A percentile compares a stretch with the other conserved stretches of the same genome.
Evolutionary conservation across 2,797 vertebrate species (phyloP).

Genomic region (Adelosebastes latens): DNA sequence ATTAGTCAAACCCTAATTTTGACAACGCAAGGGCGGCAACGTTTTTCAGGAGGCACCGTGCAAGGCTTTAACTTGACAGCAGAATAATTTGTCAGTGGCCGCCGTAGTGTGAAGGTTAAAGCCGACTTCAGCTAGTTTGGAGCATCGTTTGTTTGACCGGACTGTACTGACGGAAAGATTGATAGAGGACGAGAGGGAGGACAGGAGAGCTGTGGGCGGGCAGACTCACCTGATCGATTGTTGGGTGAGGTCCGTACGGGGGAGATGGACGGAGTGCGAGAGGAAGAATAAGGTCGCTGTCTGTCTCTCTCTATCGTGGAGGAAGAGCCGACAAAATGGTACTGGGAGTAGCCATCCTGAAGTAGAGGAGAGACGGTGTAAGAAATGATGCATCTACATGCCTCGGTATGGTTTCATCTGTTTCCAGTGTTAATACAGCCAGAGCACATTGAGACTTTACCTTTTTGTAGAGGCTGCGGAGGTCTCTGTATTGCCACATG

Average conservation of each 20-base stretch:
- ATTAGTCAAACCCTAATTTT: constrained; percentile 22
- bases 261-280: constrained; percentile 98
- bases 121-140: constrained; percentile 13
- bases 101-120: constrained; percentile 58
- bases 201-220: neutral
- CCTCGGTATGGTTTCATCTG: neutral
- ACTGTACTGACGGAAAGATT: constrained; percentile 32
- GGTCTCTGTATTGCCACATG: constrained; percentile 99
- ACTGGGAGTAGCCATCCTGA: constrained; percentile 98
- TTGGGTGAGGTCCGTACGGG: constrained; percentile 97
- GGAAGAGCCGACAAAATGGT: constrained; percentile 98
- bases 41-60: constrained; percentile 1
- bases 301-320: constrained; percentile 98
- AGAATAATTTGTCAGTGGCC: constrained; percentile 30
- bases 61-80: constrained; percentile 38
- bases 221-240: constrained; percentile 95
- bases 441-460: constrained; percentile 74
- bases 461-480: constrained; percentile 99
- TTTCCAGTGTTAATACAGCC: neutral
- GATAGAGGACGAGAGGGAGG: constrained; percentile 30
- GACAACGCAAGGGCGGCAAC: constrained; percentile 12
- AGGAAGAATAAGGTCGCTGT: constrained; percentile 98
- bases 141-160: constrained; percentile 32
- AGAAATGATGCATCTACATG: neutral
- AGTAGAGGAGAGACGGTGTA: constrained; percentile 11